Evolutionary conservation across 2,113 vertebrate genomes (phyloP).

Genomic region (Equus przewalskii): DNA sequence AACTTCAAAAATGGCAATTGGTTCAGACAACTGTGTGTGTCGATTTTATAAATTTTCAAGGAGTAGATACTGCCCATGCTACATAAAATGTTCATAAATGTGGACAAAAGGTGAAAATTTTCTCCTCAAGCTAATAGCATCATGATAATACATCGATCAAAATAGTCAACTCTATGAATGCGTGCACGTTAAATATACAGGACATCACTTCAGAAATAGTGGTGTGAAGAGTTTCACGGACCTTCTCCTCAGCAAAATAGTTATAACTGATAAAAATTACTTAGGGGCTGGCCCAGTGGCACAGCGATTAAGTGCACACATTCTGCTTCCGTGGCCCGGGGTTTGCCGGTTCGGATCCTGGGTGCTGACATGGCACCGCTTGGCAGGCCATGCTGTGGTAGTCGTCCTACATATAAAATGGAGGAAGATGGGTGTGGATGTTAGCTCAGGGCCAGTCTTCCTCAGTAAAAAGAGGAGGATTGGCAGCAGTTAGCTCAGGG

Average conservation of each 20-base stretch:
- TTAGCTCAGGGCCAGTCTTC: too few species aligned
- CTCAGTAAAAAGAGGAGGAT: too few species aligned
- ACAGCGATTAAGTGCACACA: too few species aligned
- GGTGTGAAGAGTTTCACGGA: not conserved
- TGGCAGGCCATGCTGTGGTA: too few species aligned
- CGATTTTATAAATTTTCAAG: not conserved
- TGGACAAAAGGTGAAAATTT: not conserved
- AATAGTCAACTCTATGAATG: not conserved
- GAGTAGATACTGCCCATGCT: not conserved
- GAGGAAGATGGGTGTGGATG: too few species aligned
- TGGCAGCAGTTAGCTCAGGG: too few species aligned
- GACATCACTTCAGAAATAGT: not conserved
- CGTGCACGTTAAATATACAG: not conserved
- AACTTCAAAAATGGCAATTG: not conserved
- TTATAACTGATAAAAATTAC: not conserved
- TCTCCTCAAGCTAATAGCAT: not conserved
- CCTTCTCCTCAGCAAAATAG: not conserved
- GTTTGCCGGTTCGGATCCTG: too few species aligned
- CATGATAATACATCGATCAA: not conserved
- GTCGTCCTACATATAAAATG: too few species aligned
- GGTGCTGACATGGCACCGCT: too few species aligned
- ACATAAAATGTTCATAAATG: not conserved
- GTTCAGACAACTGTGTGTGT: not conserved
- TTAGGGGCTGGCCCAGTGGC: too few species aligned
- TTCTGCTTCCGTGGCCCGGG: too few species aligned